These are phyloP conservation scores for Drosophila malerkotliana DNA, from an alignment of 1,140 invertebrate genomes.

Conservation along the genomic window DNA sequence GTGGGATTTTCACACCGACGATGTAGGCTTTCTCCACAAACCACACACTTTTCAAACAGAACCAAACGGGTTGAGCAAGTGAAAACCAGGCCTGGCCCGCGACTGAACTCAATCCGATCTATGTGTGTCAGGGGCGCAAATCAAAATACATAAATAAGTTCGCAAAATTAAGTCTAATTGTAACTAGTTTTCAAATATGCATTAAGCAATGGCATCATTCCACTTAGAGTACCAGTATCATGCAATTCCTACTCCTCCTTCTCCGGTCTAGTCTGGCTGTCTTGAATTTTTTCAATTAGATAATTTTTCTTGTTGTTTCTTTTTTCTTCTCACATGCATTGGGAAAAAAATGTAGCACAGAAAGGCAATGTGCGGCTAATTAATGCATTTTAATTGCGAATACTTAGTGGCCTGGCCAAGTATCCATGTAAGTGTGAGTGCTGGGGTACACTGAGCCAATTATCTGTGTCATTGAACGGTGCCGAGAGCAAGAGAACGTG, in stretches of 20 bases:
- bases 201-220: constrained; percentile 54
- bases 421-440: constrained; percentile 20
- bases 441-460: constrained; percentile 47
- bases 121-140: constrained; percentile 73
- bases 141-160: constrained; percentile 36
- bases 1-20: constrained; percentile 29
- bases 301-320: constrained; percentile 48
- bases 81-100: constrained; percentile 47
- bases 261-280: constrained; percentile 29
- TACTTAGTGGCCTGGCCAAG: constrained; percentile 24
- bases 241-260: constrained; percentile 23
- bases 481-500: constrained; percentile 45
- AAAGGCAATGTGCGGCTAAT: constrained; percentile 65
- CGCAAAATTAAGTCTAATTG: constrained; percentile 37
- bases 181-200: constrained; percentile 51
- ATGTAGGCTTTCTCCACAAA: constrained; percentile 47
- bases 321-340: constrained; percentile 26
- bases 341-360: constrained; percentile 65
- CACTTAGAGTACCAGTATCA: constrained; percentile 21
- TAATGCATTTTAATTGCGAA: constrained; percentile 74
- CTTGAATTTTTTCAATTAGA: constrained; percentile 54
- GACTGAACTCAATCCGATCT: constrained; percentile 43
- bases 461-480: constrained; percentile 78
- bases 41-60: constrained; percentile 21
- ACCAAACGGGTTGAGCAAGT: constrained; percentile 57